phyloP scores from a whole-genome alignment of 2,113 vertebrate genomes.

The Pionites leucogaster region DNA sequence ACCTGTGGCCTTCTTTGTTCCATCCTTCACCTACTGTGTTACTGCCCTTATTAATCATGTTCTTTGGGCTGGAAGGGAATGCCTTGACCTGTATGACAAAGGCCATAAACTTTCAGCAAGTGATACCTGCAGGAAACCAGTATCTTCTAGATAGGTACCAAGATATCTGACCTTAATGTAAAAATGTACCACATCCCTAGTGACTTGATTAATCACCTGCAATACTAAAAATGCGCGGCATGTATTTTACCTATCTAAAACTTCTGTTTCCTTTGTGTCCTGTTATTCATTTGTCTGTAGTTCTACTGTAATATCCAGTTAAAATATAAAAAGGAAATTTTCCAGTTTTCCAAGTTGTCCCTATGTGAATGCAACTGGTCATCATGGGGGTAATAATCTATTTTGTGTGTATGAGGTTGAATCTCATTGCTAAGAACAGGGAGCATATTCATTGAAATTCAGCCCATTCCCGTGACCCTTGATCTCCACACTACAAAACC shows the following conservation, averaged over 20 bases:
- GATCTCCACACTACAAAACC: neutral
- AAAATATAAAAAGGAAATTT: neutral
- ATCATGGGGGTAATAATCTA: neutral
- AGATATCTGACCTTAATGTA: neutral
- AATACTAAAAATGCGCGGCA: neutral
- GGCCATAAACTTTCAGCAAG: neutral
- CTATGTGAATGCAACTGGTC: neutral
- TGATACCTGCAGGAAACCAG: neutral
- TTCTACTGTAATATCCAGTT: neutral
- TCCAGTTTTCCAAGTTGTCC: neutral
- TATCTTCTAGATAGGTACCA: neutral
- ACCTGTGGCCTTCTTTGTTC: neutral
- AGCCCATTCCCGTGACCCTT: neutral
- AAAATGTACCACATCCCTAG: neutral
- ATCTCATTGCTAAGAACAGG: neutral
- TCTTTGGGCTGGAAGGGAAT: constrained; percentile 2
- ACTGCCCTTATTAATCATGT: neutral
- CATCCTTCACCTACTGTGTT: neutral
- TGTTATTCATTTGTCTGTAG: neutral
- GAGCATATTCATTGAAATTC: neutral
- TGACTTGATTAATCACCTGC: neutral
- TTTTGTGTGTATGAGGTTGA: neutral
- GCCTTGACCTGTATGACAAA: neutral
- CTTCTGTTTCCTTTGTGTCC: neutral
- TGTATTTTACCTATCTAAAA: neutral